Base-by-base conservation (phyloP, 2,888 invertebrate species). In the Oxystoma pomonae region DNA sequence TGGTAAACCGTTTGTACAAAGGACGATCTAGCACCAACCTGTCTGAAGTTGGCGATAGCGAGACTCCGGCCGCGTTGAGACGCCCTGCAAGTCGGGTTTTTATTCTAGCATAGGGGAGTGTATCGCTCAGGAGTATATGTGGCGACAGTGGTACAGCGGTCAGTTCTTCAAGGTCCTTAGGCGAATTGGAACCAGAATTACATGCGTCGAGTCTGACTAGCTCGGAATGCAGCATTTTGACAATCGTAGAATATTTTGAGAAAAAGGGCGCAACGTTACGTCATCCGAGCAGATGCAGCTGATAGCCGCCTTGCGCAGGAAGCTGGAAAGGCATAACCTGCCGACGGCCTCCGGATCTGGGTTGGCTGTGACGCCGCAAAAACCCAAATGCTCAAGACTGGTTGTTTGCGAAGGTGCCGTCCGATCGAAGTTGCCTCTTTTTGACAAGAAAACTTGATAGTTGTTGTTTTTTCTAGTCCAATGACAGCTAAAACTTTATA, bases 181-280 rank as follows among this genome's bases (percentile, higher is more conserved):
- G 12, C 12, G 5, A 35, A 35, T 35, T 35, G 12, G 35, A 35
- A 35, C 35, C 35, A 35, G 35, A 35, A 35, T 35, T 35, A 35
- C 35, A 35, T 7, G 35, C 35, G 12, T 91, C 91, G 50, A 91
- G 91, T 74, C 82, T 92, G 61, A 88, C 90, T 0, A 91, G 91
- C 64, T 90, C 90, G 0, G 92, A 92, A 78, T 90, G 73, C 20
- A 80, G 90, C 77, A 93, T 93, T 70, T 89, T 91, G 58, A 88
- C 88, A 75, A 94, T 94, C 71, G 94, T 94, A 21, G 93, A 94
- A 74, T 94, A 94, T 79, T 94, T 94, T 80, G 94, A 94, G 80
- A 83, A 90, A 57, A 90, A 92, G 76, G 87, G 88, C 58, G 86
- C 84, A 20, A 83, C 82, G 67, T 82, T 85, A 73, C 80, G 83